Evolutionary conservation across 2,797 vertebrate species (phyloP).

Genomic region (Pseudochromis fuscus): DNA sequence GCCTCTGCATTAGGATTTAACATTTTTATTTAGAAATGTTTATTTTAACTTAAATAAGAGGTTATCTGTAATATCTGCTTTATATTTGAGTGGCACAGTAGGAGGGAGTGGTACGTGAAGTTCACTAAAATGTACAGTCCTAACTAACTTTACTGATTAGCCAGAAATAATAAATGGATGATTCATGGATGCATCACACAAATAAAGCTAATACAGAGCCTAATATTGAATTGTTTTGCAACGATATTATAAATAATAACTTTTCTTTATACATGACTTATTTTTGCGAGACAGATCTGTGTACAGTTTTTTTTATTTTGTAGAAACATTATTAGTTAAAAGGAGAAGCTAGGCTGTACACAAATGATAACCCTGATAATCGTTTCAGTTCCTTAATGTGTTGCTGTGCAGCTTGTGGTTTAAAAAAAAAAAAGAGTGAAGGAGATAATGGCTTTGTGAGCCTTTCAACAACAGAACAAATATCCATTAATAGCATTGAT

Average conservation of each 20-base stretch:
- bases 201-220: too few relatives aligned
- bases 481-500: too few relatives aligned
- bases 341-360: background rate
- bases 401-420: background rate
- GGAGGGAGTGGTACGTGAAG: background rate
- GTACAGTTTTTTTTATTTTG: too few relatives aligned
- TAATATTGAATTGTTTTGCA: too few relatives aligned
- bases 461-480: background rate
- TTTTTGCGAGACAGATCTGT: too few relatives aligned
- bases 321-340: background rate
- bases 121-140: background rate
- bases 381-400: background rate
- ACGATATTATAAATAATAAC: too few relatives aligned
- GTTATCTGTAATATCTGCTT: background rate
- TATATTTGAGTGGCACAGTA: too few relatives aligned
- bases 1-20: fast-evolving
- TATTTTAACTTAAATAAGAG: background rate
- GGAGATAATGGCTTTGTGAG: background rate
- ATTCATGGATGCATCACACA: too few relatives aligned
- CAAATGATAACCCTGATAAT: background rate
- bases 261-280: too few relatives aligned
- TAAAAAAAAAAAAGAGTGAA: background rate
- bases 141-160: background rate
- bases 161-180: too few relatives aligned
- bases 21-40: background rate